These are phyloP conservation scores for Lasioglossum marginatum DNA, from an alignment of 2,888 invertebrate genomes.

Conservation along the genomic window DNA sequence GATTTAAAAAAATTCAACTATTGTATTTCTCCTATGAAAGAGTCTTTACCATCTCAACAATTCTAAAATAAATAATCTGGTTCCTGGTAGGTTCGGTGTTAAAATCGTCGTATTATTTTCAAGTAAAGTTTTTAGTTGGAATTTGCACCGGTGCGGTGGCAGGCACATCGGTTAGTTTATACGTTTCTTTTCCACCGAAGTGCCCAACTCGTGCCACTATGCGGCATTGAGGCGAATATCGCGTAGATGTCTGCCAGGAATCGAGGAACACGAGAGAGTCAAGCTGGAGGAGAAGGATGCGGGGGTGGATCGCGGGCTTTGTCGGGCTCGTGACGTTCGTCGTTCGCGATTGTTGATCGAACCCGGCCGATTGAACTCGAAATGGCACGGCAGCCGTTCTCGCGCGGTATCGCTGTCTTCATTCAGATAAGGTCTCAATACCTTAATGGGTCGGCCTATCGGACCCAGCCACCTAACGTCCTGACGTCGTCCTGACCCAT, in stretches of 20 bases:
- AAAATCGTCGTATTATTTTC: neutral
- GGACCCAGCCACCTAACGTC: slow-evolving; percentile 51
- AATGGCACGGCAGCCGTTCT: slow-evolving; percentile 52
- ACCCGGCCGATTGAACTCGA: slow-evolving; percentile 54
- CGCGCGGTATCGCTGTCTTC: slow-evolving; percentile 66
- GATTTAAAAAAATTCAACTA: too few relatives aligned
- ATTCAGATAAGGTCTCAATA: slow-evolving; percentile 72
- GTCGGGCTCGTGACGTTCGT: slow-evolving; percentile 56
- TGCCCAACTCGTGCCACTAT: neutral
- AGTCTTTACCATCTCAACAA: too few relatives aligned
- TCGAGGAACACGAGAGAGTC: slow-evolving; percentile 7
- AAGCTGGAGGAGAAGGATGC: neutral
- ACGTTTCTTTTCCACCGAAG: neutral
- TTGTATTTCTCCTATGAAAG: too few relatives aligned
- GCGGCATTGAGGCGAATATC: slow-evolving; percentile 8
- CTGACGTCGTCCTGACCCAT: slow-evolving; percentile 44
- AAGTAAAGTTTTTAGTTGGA: neutral
- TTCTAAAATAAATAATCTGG: too few relatives aligned
- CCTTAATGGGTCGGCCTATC: slow-evolving; percentile 68
- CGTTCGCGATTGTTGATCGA: slow-evolving; percentile 57
- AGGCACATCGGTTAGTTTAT: neutral
- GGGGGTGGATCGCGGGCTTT: slow-evolving; percentile 48
- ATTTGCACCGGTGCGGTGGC: neutral
- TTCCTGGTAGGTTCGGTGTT: too few relatives aligned
- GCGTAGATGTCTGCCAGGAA: slow-evolving; percentile 16